Evolutionary conservation across 2,797 vertebrate species (phyloP).

Genomic region (Spea hammondii): DNA sequence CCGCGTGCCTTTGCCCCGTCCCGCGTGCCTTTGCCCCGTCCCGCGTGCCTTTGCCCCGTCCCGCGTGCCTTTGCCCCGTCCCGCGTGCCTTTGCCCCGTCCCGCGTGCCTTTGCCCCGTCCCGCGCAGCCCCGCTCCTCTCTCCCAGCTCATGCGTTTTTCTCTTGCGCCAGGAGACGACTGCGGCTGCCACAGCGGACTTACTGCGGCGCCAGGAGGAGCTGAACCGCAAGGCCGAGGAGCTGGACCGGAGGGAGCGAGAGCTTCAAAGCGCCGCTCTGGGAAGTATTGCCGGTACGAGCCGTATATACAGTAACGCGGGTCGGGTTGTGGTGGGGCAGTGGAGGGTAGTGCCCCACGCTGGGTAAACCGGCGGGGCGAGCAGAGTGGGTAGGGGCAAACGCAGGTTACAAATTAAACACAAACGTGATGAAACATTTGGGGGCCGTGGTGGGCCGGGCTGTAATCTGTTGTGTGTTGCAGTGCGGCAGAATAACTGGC

Average conservation of each 20-base stretch:
- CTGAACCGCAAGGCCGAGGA: conserved; percentile 89
- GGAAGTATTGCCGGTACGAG: conserved; percentile 74
- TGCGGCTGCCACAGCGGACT: conserved; percentile 77
- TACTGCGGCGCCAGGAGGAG: conserved; percentile 90
- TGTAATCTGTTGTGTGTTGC: neutral
- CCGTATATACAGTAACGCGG: neutral
- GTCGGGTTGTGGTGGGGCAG: neutral
- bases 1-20: no score
- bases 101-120: no score
- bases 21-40: no score
- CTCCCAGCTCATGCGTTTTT: neutral
- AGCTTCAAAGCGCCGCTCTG: conserved; percentile 81
- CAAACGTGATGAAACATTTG: no score
- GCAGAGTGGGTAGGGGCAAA: neutral
- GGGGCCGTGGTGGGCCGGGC: neutral
- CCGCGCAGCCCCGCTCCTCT: no score
- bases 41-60: no score
- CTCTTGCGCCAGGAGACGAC: conserved; percentile 55
- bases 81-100: no score
- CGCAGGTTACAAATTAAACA: no score
- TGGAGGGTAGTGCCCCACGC: neutral
- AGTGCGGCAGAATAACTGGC: conserved; percentile 93
- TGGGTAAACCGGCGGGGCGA: neutral
- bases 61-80: no score
- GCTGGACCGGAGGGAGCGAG: conserved; percentile 86